These are phyloP conservation scores for Limosa lapponica DNA, from an alignment of 2,797 vertebrate species.

Conservation along the genomic window DNA sequence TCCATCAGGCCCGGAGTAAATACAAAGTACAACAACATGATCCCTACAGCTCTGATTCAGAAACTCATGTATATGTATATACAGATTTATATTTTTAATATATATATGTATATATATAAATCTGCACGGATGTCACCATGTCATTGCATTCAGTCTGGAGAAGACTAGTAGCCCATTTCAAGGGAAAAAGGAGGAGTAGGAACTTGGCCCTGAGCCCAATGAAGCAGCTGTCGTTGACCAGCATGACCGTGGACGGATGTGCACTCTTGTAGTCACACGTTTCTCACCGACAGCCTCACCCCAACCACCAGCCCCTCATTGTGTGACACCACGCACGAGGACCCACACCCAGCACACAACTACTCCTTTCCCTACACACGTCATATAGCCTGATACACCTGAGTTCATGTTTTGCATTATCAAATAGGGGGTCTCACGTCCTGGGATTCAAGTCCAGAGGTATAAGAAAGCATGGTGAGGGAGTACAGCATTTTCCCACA, in stretches of 20 bases:
- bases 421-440: neutral
- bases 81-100: neutral
- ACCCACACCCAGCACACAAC: accelerated
- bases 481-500: neutral
- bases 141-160: neutral
- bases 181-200: neutral
- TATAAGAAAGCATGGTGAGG: neutral
- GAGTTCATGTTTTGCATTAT: neutral
- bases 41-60: neutral
- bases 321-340: neutral
- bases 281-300: neutral
- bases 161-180: neutral
- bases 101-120: neutral
- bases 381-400: neutral
- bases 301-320: neutral
- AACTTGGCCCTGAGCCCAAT: accelerated
- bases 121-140: neutral
- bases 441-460: neutral
- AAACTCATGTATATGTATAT: neutral
- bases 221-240: neutral
- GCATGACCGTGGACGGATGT: accelerated
- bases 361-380: accelerated
- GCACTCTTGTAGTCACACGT: accelerated
- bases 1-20: neutral
- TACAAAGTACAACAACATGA: neutral